phyloP scores from a whole-genome alignment of 1,140 invertebrate genomes.

The Drosophila orosa region DNA sequence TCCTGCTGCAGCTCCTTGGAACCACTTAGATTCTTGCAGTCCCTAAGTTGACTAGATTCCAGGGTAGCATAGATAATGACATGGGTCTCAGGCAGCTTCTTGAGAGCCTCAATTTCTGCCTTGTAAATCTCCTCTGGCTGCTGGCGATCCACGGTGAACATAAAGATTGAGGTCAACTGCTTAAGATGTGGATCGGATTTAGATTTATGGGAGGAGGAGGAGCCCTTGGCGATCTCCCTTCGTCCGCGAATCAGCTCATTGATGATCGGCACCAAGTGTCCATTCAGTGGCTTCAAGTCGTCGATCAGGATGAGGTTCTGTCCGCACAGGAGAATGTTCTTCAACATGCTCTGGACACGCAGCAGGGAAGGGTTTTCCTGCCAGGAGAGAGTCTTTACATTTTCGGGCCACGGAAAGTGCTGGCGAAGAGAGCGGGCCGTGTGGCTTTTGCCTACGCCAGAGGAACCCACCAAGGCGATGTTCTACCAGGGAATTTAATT shows the following conservation, averaged over 20 bases:
- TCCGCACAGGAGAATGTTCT: conserved; percentile 1
- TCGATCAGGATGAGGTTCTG: conserved; percentile 19
- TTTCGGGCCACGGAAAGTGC: conserved; percentile 18
- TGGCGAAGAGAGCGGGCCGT: not conserved
- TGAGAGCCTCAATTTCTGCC: conserved; percentile 85
- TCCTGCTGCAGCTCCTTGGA: not conserved
- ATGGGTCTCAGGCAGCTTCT: conserved; percentile 85
- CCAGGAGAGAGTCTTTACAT: conserved; percentile 18
- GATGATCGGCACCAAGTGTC: not conserved
- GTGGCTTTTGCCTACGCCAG: conserved; percentile 17
- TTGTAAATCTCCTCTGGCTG: conserved; percentile 65
- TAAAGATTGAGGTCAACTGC: not conserved
- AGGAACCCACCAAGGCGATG: conserved; percentile 15
- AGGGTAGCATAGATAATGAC: conserved; percentile 80
- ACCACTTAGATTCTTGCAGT: not conserved
- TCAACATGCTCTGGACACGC: conserved; percentile 8
- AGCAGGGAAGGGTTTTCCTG: not conserved
- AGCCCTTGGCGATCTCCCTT: conserved; percentile 4
- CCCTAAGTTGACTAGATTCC: not conserved
- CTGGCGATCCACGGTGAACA: conserved; percentile 9
- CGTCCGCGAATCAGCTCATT: not conserved
- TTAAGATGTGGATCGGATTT: not conserved
- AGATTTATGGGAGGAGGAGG: not conserved
- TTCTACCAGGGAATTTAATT: not conserved
- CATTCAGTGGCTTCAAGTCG: conserved; percentile 3